Conservation (phyloP, 1,140 invertebrate species). For the Phymastichus coffea region DNA sequence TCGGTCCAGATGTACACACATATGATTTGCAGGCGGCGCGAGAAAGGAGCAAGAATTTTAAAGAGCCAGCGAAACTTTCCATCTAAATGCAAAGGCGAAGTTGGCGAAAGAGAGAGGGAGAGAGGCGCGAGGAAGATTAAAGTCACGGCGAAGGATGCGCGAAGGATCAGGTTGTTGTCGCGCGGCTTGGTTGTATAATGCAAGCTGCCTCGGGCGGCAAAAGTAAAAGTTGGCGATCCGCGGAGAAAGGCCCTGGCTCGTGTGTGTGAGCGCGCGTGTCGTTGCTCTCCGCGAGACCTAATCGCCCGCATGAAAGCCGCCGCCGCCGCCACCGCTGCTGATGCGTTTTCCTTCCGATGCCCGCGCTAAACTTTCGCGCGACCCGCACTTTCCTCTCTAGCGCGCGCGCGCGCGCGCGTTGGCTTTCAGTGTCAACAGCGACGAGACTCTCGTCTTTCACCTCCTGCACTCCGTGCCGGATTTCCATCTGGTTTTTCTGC, state of each 20-base stretch:
- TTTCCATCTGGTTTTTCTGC: background rate
- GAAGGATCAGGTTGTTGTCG: too few species aligned
- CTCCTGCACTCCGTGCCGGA: background rate
- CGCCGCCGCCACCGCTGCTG: background rate
- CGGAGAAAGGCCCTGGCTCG: slow-evolving; percentile 39
- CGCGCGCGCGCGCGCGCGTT: too few species aligned
- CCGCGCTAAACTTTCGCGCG: slow-evolving; percentile 1
- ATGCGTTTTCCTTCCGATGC: background rate
- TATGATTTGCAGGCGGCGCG: too few species aligned
- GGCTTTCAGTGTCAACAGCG: slow-evolving; percentile 23
- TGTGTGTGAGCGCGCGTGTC: background rate
- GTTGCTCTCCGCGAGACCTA: background rate
- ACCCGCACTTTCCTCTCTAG: slow-evolving; percentile 2
- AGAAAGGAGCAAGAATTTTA: too few species aligned
- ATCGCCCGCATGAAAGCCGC: background rate
- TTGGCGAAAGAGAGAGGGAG: background rate
- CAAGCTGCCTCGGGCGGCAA: slow-evolving; percentile 46
- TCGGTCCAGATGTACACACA: too few species aligned
- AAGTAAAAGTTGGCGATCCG: slow-evolving; percentile 54
- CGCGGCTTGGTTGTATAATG: slow-evolving; percentile 19
- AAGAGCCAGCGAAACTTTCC: too few species aligned
- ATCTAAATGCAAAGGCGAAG: too few species aligned
- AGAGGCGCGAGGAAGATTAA: background rate
- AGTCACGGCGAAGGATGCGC: background rate
- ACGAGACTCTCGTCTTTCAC: background rate